Evolutionary conservation across 2,113 vertebrate genomes (phyloP), one percentile per base, ranked within the genome.

Genomic region (Scortum barcoo): DNA sequence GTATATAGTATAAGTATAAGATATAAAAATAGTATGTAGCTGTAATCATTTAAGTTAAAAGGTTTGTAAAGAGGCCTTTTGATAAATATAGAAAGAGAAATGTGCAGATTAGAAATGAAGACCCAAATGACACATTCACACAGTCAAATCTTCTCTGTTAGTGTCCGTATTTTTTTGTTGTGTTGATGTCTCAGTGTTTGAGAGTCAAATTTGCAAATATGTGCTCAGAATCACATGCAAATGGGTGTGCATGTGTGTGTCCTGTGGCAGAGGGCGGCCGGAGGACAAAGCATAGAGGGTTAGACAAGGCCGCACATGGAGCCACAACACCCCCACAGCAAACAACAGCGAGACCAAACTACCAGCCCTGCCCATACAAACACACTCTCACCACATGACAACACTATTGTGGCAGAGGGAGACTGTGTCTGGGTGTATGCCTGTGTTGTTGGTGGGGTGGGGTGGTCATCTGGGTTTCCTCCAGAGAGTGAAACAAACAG

Each of bases 251-350:
- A 69, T 58, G 87, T 84, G 83, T 78, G 72, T 77, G 83, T 85
- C 65, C 79, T 63, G 69, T 76, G 69, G 81, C 50, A 44, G 73
- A 84, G 58, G 83, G 63, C 73, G 62, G 85, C 57, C 74, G 44
- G 86, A 88, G 83, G 88, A 86, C 88, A 92, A 80, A 72, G 69
- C 67, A n/a, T 72, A n/a, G 50, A 70, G 70, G 78, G 42, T 83
- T 61, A 84, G 88, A 88, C 84, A 72, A 74, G 78, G 86, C 75
- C 6, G 26, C n/a, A 19, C 56, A 73, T 83, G 86, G 91, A 93
- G 91, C 70, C 91, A 88, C 87, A 89, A 91, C 89, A 83, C 90
- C 87, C 89, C 80, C 84, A 88, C 84, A 89, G 84, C 86, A 89
- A 88, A 88, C 67, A 89, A 74, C 67, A 80, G 30, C 26, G 70